Base-by-base conservation (phyloP, 2,888 invertebrate species). In the Ferrisia virgata region DNA sequence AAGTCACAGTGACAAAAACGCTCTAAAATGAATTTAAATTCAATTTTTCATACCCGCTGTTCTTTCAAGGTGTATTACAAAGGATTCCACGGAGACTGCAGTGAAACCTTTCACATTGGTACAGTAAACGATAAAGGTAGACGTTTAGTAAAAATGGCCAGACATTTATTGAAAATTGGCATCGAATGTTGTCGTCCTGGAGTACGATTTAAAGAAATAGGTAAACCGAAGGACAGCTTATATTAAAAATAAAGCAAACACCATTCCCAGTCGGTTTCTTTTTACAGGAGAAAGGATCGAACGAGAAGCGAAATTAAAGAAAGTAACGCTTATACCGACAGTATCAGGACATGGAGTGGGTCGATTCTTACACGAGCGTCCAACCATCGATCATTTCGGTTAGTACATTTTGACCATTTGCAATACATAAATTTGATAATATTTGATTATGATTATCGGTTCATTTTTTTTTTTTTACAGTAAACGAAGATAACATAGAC, bases 271-370 rank as follows among this genome's bases (percentile, higher is more conserved):
- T 1, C 25, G 9, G 0, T 11, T 25, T 13, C 8, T 25, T 25
- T 58, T 47, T 47, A n/a, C 2, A 64, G 64, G 64, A 15, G 64
- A 76, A 33, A 31, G 22, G 9, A 79, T 36, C 3, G 25, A 53
- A 33, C 9, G 9, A 8, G 40, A 58, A 6, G 85, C 84, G 0
- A n/a, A 11, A 2, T 4, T 53, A 11, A 47, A 81, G 15, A 53
- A 43, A 6, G 69, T 64, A 13, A 91, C 90, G 43, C 92, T 96
- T 1, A 90, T 98, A 80, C 95, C 95, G 5, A 92, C 92, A 4
- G 95, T 97, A 88, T 91, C 93, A 85, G 98, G 98, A 0, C 98
- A 98, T 89, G 98, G 98, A 0, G 96, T 98, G 86, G 97, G 98
- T 0, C 89, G 90, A 85, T 96, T 95, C 88, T 97, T 98, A 88